Conservation (phyloP, 2,888 invertebrate genomes). For the Pharmacophagus antenor region DNA sequence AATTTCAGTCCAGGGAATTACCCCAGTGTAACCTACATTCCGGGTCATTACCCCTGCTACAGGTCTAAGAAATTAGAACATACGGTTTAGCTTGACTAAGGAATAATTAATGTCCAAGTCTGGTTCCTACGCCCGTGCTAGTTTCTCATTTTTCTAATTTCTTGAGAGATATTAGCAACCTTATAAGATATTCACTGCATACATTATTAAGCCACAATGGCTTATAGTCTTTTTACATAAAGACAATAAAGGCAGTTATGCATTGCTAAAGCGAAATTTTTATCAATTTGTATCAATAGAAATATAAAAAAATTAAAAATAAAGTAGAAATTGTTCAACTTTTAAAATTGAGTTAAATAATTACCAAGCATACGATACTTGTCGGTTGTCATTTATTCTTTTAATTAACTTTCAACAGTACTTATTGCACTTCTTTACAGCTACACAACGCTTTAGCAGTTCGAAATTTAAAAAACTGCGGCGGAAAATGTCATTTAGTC, state of each 20-base stretch:
- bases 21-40: slow-evolving; percentile 25
- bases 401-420: not conserved
- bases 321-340: too few relatives aligned
- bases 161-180: not conserved
- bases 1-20: slow-evolving; percentile 23
- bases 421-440: not conserved
- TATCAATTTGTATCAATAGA: too few relatives aligned
- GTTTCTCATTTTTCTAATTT: slow-evolving; percentile 1
- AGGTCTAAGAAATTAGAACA: slow-evolving; percentile 24
- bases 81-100: slow-evolving; percentile 8
- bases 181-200: not conserved
- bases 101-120: slow-evolving; percentile 22
- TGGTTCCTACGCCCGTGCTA: slow-evolving; percentile 10
- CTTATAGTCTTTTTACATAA: too few relatives aligned
- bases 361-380: too few relatives aligned
- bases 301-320: too few relatives aligned
- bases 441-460: not conserved
- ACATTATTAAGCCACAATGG: too few relatives aligned
- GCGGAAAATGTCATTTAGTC: slow-evolving; percentile 17
- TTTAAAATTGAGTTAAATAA: too few relatives aligned
- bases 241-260: too few relatives aligned
- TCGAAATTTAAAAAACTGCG: slow-evolving; percentile 20
- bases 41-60: slow-evolving; percentile 21
- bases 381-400: too few relatives aligned
- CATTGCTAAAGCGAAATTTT: too few relatives aligned